Conservation (phyloP, 2,797 vertebrate species). For the Delichon dasypus region DNA sequence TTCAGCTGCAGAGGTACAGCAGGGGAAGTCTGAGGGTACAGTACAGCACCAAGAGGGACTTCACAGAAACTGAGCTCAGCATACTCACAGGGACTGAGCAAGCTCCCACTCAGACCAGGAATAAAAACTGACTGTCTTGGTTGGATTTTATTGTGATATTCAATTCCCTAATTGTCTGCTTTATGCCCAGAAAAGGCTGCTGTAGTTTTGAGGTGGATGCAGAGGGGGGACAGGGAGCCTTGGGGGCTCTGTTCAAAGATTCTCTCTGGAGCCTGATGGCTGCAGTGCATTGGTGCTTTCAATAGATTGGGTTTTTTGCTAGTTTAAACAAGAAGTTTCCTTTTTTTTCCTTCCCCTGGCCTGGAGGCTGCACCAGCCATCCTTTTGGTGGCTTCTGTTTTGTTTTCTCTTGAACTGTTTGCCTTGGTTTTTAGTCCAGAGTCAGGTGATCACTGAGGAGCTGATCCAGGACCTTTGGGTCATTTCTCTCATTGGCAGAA, state of each 20-base stretch:
- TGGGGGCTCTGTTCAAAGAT: not conserved
- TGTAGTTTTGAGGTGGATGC: not conserved
- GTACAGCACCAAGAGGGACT: not conserved
- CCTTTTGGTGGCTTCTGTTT: not conserved
- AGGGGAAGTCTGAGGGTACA: rapidly evolving
- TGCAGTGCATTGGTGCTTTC: not conserved
- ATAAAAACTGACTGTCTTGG: not conserved
- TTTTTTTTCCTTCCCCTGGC: not conserved
- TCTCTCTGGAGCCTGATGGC: not conserved
- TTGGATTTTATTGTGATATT: not conserved
- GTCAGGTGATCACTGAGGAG: not conserved
- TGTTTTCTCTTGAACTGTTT: not conserved
- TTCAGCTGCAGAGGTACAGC: not conserved
- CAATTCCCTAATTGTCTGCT: not conserved
- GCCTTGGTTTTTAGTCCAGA: not conserved
- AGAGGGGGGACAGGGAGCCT: not conserved
- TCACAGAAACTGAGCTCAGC: not conserved
- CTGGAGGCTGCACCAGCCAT: not conserved
- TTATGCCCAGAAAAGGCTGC: not conserved
- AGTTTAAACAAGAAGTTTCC: not conserved
- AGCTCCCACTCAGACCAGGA: not conserved
- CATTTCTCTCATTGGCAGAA: not conserved
- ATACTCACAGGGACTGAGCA: not conserved
- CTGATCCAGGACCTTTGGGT: not conserved
- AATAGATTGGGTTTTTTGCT: not conserved